Evolutionary conservation across 2,797 vertebrate species (phyloP), one percentile per base, ranked within the genome.

Genomic region (Gymnoscopelus microlampas): DNA sequence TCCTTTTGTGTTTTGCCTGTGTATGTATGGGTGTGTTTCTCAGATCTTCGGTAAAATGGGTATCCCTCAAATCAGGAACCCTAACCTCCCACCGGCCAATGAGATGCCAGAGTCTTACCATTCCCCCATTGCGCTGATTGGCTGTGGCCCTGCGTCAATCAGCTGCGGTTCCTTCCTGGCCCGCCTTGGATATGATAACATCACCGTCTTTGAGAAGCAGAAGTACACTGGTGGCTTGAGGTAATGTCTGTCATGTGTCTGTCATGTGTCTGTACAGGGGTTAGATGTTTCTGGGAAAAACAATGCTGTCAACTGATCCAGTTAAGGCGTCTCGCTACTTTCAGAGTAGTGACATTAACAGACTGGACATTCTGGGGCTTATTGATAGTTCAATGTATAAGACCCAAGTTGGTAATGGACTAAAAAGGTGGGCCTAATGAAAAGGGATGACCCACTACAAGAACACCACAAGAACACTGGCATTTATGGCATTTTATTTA

Each of bases 31-130:
- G 58, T 80, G 9, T 53, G 19, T 49, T 67, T 71, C 3, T 8
- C 78, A 98, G 97, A 92, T 98, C 26, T 98, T 98, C 81, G 96
- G 95, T 90, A 94, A 94, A 79, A 98, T 98, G 96, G 96, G 95
- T 60, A 95, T 98, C 63, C 91, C 96, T 82, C 97, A 99, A 78
- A 91, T 96, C 79, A 93, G 95, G 79, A 95, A 93, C 79, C 96
- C 95, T 29, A 89, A 90, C 3, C 91, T 98, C 50, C 95, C 93
- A 51, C 88, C 92, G 60, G 68, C 83, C 0, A 89, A 93, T 77
- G 86, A 95, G 53, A 96, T 98, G 95, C 93, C 95, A 15, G 85
- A 92, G 74, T 91, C 93, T 4, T 98, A 94, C 84, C 94, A 89
- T 1, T 75, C 80, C 24, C 96, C 95, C 58, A 95, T 98, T 53